These are phyloP conservation scores for Hydraecia micacea DNA, from an alignment of 2,888 invertebrate genomes.

Conservation along the genomic window DNA sequence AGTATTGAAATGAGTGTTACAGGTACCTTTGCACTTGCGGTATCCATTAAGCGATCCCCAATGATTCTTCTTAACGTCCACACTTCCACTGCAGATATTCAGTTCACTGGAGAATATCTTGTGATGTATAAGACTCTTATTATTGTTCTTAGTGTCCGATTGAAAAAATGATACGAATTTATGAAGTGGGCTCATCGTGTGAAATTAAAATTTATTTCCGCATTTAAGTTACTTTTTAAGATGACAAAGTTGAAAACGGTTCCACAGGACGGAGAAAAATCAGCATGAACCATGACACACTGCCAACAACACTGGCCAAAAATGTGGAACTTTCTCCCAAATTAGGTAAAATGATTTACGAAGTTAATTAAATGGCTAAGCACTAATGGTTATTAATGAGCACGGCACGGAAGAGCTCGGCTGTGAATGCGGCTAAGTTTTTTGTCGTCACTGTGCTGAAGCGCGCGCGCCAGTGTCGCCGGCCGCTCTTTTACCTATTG, in stretches of 20 bases:
- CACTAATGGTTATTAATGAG: constrained; percentile 67
- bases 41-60: constrained; percentile 89
- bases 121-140: constrained; percentile 83
- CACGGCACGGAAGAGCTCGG: constrained; percentile 70
- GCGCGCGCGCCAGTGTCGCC: constrained; percentile 76
- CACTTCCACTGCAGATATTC: constrained; percentile 83
- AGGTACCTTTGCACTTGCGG: constrained; percentile 84
- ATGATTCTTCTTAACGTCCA: constrained; percentile 87
- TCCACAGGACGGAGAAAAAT: constrained; percentile 38
- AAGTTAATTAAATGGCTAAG: constrained; percentile 53
- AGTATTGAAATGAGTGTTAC: constrained; percentile 3
- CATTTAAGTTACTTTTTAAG: constrained; percentile 25
- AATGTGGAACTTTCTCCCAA: constrained; percentile 50
- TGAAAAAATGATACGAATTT: constrained; percentile 91
- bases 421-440: constrained; percentile 67
- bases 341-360: constrained; percentile 53
- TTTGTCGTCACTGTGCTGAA: constrained; percentile 74
- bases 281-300: constrained; percentile 59
- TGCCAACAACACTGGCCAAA: constrained; percentile 45
- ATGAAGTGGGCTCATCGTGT: constrained; percentile 90
- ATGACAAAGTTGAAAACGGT: constrained; percentile 16
- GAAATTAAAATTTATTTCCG: constrained; percentile 11
- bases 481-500: constrained; percentile 79
- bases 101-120: constrained; percentile 91
- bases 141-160: constrained; percentile 88